A percentile compares a stretch with the other conserved stretches of the same genome.
These are phyloP conservation scores for Drosophila differens DNA, from an alignment of 2,888 invertebrate genomes.

Conservation along the genomic window DNA sequence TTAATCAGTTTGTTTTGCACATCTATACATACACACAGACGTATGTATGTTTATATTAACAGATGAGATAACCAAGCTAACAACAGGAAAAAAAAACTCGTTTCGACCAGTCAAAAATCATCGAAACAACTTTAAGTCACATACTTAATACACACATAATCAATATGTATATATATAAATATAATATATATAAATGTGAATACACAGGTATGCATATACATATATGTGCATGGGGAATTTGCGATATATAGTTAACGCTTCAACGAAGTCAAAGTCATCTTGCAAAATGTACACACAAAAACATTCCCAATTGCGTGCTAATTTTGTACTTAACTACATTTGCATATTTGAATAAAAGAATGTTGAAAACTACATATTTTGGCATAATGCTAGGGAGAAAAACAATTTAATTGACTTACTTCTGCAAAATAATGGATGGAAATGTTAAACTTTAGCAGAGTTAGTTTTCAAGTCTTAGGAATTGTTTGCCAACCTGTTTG, in stretches of 20 bases:
- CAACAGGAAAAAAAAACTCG: neutral
- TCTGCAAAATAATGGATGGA: neutral
- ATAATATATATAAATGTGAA: neutral
- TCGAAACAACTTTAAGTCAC: neutral
- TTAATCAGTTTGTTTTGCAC: neutral
- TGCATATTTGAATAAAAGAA: neutral
- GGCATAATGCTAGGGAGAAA: neutral
- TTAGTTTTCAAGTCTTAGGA: too few species aligned
- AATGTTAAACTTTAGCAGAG: neutral
- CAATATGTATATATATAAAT: neutral
- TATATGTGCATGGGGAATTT: neutral
- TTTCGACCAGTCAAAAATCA: neutral
- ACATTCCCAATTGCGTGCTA: conserved; percentile 1
- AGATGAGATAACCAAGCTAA: neutral
- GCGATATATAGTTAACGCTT: conserved; percentile 6
- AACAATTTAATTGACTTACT: neutral
- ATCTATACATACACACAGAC: neutral
- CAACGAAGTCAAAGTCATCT: conserved; percentile 9
- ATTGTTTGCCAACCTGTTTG: neutral
- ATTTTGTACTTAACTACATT: conserved; percentile 3
- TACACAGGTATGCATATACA: neutral
- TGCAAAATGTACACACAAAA: neutral
- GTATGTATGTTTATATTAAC: neutral
- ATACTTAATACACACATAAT: neutral
- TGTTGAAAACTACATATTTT: neutral